phyloP scores from a whole-genome alignment of 2,797 vertebrate genomes.

The Chiroxiphia lanceolata region DNA sequence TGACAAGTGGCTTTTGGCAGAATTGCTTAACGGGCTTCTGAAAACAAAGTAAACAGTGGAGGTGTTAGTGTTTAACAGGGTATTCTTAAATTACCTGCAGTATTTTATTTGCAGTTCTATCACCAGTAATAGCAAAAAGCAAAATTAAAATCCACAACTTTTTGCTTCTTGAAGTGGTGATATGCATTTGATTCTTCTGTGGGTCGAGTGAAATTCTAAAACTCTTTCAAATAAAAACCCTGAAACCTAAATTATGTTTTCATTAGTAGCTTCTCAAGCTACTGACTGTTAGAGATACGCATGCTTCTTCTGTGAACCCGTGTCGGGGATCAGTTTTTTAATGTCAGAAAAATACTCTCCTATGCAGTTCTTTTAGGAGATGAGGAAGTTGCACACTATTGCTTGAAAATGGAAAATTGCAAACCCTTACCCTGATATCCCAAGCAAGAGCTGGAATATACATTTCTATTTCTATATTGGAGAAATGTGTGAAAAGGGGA shows the following conservation, averaged over 20 bases:
- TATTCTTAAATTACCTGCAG: neutral
- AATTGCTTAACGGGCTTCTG: neutral
- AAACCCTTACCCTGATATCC: neutral
- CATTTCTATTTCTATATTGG: neutral
- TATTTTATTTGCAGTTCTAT: constrained; percentile 11
- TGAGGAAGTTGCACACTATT: neutral
- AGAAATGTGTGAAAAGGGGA: constrained; percentile 7
- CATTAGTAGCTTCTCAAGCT: neutral
- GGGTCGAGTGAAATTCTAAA: constrained; percentile 21
- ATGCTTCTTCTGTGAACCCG: neutral
- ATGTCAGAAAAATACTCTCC: neutral
- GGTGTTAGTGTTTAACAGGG: neutral
- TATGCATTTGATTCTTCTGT: neutral
- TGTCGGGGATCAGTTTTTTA: neutral
- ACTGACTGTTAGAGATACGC: neutral
- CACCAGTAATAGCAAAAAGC: neutral
- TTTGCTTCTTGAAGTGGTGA: neutral
- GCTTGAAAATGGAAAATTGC: neutral
- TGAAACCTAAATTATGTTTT: neutral
- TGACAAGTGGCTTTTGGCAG: constrained; percentile 26
- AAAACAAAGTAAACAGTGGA: neutral
- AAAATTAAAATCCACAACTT: neutral
- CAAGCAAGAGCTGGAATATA: neutral
- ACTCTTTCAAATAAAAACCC: neutral
- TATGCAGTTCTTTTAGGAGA: neutral